Conservation (phyloP, 1,140 invertebrate species). For the Drosophila grimshawi region DNA sequence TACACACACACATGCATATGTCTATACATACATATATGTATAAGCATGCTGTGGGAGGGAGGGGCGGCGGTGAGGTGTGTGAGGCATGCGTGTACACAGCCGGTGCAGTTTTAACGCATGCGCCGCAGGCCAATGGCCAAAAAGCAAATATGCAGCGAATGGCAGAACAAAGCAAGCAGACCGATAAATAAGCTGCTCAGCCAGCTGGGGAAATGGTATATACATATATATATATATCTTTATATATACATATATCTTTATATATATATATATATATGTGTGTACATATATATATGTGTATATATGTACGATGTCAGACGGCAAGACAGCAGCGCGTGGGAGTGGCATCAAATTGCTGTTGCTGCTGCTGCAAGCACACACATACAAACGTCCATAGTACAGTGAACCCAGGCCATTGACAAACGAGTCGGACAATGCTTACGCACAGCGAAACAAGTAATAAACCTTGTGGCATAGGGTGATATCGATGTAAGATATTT, state of each 20-base stretch:
- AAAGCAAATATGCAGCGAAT: slow-evolving; percentile 43
- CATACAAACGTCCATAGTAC: slow-evolving; percentile 6
- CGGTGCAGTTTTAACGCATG: slow-evolving; percentile 40
- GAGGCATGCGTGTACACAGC: too few species aligned
- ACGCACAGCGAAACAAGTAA: too few species aligned
- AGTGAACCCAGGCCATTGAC: slow-evolving; percentile 17
- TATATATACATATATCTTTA: neutral
- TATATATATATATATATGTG: neutral
- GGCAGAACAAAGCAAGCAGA: neutral
- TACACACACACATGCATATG: neutral
- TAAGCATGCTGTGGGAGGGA: neutral
- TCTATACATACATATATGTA: neutral
- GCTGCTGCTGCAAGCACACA: slow-evolving; percentile 11
- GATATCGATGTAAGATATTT: too few species aligned
- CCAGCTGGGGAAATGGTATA: slow-evolving; percentile 40
- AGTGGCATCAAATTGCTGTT: slow-evolving; percentile 55
- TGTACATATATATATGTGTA: neutral
- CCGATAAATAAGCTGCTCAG: slow-evolving; percentile 30
- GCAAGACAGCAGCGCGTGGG: slow-evolving; percentile 45
- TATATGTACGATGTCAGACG: neutral
- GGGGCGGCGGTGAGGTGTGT: neutral
- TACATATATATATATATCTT: neutral
- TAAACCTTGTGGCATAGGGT: too few species aligned
- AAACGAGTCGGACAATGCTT: neutral
- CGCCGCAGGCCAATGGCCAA: slow-evolving; percentile 38